Base-by-base conservation (phyloP, 1,140 invertebrate genomes). In the Nasonia longicornis region DNA sequence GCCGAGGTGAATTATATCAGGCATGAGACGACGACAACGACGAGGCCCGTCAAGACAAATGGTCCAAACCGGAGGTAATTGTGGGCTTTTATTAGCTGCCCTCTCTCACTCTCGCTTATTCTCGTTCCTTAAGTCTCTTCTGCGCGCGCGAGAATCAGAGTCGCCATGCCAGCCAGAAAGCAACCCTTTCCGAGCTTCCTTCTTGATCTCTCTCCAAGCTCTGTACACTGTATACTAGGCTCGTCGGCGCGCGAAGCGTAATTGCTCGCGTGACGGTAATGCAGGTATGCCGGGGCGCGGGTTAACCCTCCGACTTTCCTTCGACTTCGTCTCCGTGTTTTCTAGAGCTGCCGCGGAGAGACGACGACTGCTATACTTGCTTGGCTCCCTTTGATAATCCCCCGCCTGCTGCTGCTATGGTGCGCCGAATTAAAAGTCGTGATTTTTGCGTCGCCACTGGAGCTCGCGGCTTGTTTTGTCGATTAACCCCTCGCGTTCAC, bases 1-100 rank as follows among this genome's bases (percentile, higher is more conserved):
- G 88, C 88, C 87, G 85, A 87, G 89, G 89, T 90, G 89, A 91
- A 91, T 91, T 90, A 91, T 91, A 91, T 90, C 88, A 86, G 89
- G 90, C 89, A 90, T 88, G 89, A 90, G 90, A 90, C 86, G 87
- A 42, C 45, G 45, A 45, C 6, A 10, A 20, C 20, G 42, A n/a
- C 35, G 35, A 48, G 45, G 45, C 71, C 87, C 86, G 87, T 90
- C 89, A 89, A 90, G 89, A 91, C 88, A 90, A 90, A 91, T 90
- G 89, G 90, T 86, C 89, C 87, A 86, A 79, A 90, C 89, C 88
- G 88, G 89, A 90, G 90, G 89, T 90, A 90, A 91, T 91, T 90
- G 89, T 88, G 88, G 89, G 89, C 89, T 91, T 91, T 91, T 91
- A 91, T 91, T 91, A 90, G 90, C 88, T 88, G 64, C 72, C 29